Base-by-base conservation (phyloP, 2,113 vertebrate species). In the Morone saxatilis region DNA sequence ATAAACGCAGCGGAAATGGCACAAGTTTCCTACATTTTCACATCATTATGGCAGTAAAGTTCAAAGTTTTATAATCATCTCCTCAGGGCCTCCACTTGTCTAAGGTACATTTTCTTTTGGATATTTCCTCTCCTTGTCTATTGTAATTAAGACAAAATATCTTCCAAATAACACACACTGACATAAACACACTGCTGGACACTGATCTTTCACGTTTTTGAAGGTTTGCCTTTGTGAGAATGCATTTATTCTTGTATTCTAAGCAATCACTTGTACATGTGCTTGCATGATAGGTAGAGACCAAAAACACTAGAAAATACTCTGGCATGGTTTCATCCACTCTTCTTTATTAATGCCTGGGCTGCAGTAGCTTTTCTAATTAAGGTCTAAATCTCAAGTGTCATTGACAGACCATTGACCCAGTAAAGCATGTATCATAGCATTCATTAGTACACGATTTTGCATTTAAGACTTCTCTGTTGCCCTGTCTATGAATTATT, bases 341-440 rank as follows among this genome's bases (percentile, higher is more conserved):
- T 70, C 31, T 40, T 80, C 25, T 36, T 66, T 36, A 50, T 72
- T 54, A 56, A 38, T 80, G 25, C 11, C 17, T 50, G 2, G 7
- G 40, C 19, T 31, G 8, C 7, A 56, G 14, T 13, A 13, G 25
- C 17, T 78, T 40, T 59, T 54, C n/a, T 78, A 82, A 78, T 82
- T 59, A 65, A 50, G 4, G 20, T 56, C 22, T 25, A 45, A 63
- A 45, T 80, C 77, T 45, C 4, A 22, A 43, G 71, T 22, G 41
- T 51, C 40, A 51, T 9, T 50, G 8, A 7, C 25, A 78, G 56
- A 68, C 47, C 48, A 69, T 14, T 81, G 70, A 65, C 65, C 11
- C 13, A 80, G 53, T 80, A 51, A 83, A n/a, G 38, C 43, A 67
- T 73, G 17, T 54, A 60, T 61, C 20, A 81, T 51, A 17, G 31